phyloP scores from a whole-genome alignment of 2,888 invertebrate genomes.

The Byasa hedistus region DNA sequence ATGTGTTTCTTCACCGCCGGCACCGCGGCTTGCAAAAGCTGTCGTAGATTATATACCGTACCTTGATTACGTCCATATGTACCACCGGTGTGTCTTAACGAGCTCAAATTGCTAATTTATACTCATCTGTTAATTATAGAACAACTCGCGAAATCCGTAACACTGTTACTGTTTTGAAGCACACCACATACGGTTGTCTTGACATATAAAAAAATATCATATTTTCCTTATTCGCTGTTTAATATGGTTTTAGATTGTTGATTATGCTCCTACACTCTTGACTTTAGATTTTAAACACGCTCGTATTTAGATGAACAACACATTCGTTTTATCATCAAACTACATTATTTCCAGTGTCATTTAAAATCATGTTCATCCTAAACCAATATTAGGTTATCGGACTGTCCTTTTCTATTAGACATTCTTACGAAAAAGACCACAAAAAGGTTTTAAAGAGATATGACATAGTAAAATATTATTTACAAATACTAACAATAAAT shows the following conservation, averaged over 20 bases:
- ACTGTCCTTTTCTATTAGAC: too few species aligned
- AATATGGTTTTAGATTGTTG: too few species aligned
- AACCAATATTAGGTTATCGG: too few species aligned
- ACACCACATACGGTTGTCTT: neutral
- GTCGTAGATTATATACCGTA: conserved; percentile 60
- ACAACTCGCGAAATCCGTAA: neutral
- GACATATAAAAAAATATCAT: neutral
- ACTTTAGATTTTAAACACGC: neutral
- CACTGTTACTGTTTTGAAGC: neutral
- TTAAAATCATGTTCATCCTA: too few species aligned
- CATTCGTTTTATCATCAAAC: neutral
- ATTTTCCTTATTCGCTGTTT: neutral
- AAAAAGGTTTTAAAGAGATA: too few species aligned
- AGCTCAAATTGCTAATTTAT: conserved; percentile 3
- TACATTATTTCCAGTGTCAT: too few species aligned
- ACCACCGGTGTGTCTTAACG: conserved; percentile 65
- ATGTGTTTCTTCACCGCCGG: conserved; percentile 60
- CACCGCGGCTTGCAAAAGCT: conserved; percentile 66
- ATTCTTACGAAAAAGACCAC: too few species aligned
- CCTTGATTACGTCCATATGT: conserved; percentile 64
- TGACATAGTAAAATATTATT: too few species aligned
- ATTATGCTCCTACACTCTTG: neutral
- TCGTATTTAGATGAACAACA: neutral
- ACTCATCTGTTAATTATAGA: conserved; percentile 18
- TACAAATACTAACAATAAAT: too few species aligned